Evolutionary conservation across 2,888 invertebrate species (phyloP).

Genomic region (Cordilura impudica): DNA sequence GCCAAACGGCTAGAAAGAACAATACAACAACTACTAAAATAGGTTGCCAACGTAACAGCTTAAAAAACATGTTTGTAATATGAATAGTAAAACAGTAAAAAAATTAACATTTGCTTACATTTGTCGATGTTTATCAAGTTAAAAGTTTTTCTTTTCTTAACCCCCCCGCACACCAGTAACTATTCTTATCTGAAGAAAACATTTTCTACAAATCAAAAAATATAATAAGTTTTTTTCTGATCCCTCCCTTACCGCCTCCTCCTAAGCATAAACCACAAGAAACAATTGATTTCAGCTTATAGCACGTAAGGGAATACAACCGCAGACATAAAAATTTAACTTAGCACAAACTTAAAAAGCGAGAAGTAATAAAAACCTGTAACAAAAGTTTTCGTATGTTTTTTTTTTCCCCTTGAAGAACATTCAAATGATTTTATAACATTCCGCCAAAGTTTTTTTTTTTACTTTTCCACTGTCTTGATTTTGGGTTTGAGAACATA

Average conservation of each 20-base stretch:
- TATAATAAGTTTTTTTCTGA: no score
- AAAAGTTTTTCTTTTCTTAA: neutral
- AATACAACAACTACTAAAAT: neutral
- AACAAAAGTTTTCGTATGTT: neutral
- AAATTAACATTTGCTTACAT: neutral
- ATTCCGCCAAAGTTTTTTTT: neutral
- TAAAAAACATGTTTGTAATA: no score
- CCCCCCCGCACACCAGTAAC: neutral
- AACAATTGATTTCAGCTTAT: constrained; percentile 12
- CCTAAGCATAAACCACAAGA: neutral
- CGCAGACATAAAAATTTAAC: constrained; percentile 32
- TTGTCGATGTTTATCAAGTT: no score
- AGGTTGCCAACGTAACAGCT: neutral
- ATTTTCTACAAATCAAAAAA: no score
- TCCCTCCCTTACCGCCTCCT: no score
- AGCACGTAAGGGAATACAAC: constrained; percentile 24
- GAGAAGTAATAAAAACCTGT: neutral
- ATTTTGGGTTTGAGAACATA: neutral
- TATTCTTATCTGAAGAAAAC: no score
- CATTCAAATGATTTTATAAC: constrained; percentile 27
- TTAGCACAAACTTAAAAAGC: constrained; percentile 13
- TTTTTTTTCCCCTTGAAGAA: neutral
- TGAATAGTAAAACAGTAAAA: neutral
- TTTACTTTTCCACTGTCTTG: neutral
- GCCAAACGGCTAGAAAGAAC: constrained; percentile 2